Base-by-base conservation (phyloP, 2,113 vertebrate species). In the Tonatia bakeri region DNA sequence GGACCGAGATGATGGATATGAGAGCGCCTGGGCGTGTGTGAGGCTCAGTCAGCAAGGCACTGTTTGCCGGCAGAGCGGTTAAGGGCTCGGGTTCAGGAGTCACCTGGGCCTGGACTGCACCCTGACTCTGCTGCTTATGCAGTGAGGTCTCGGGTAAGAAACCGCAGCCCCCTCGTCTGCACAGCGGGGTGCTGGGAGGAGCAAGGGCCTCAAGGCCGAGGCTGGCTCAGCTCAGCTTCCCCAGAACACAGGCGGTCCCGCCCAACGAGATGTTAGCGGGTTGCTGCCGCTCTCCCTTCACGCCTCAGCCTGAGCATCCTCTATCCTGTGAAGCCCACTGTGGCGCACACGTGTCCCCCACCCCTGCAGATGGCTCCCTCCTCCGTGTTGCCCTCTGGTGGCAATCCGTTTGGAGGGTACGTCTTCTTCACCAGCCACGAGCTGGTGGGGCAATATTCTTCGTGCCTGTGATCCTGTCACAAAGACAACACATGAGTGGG, bases 201-300 rank as follows among this genome's bases (percentile, higher is more conserved):
- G 14, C 0, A 0, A 14, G 17, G 3, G 28, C 3, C 28, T 36
- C 24, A 4, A n/a, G n/a, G n/a, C n/a, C n/a, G n/a, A n/a, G 14
- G 40, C 24, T 10, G 36, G 28, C 28, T 59, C 50, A n/a, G 26
- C 10, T 40, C 26, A 1, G 19, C n/a, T 13, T n/a, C 73, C 28
- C 59, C 5, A 5, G 73, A 43, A 40, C 2, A 3, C 7, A 28
- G 22, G 19, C 43, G 13, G 31, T 19, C 65, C 76, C 11, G 1
- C 65, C 76, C 14, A 1, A 12, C 0, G 9, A 72, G 38, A 4
- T 6, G 20, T 16, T 4, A 12, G 5, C 0, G 8, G 45, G 12
- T 9, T 15, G 1, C 79, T 1, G 2, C 40, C 0, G 1, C 26
- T 24, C 2, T n/a, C n/a, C 1, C 3, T 10, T 12, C 33, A 5